Evolutionary conservation across 2,888 invertebrate species (phyloP).

Genomic region (Syrista parreyssii): DNA sequence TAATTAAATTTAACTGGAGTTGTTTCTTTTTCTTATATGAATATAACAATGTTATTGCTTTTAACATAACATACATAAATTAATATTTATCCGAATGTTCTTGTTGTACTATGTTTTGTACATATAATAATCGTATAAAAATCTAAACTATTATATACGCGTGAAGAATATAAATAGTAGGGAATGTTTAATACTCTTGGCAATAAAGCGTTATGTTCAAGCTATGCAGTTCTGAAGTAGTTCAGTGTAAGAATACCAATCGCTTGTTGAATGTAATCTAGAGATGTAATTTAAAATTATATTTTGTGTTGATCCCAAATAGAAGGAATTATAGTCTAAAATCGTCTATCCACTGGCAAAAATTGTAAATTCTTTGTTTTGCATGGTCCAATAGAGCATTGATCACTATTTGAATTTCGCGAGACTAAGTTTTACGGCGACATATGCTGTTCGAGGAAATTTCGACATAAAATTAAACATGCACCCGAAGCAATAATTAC

Average conservation of each 20-base stretch:
- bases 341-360: background rate
- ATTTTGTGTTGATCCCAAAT: background rate
- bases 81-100: background rate
- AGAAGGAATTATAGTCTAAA: background rate
- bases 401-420: background rate
- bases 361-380: background rate
- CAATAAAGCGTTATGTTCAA: background rate
- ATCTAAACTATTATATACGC: background rate
- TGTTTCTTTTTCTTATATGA: background rate
- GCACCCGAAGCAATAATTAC: background rate
- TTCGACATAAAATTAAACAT: background rate
- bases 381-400: background rate
- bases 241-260: background rate
- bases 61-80: background rate
- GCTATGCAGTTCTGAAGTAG: background rate
- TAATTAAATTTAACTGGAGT: background rate
- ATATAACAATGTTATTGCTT: background rate
- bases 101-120: background rate
- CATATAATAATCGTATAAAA: background rate
- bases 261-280: background rate
- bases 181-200: too few species aligned
- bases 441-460: background rate
- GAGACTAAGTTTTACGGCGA: background rate
- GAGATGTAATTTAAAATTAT: background rate
- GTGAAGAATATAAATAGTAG: background rate